Evolutionary conservation across 2,888 invertebrate genomes (phyloP), one percentile per base, ranked within the genome.

Genomic region (Cheilosia impressa): DNA sequence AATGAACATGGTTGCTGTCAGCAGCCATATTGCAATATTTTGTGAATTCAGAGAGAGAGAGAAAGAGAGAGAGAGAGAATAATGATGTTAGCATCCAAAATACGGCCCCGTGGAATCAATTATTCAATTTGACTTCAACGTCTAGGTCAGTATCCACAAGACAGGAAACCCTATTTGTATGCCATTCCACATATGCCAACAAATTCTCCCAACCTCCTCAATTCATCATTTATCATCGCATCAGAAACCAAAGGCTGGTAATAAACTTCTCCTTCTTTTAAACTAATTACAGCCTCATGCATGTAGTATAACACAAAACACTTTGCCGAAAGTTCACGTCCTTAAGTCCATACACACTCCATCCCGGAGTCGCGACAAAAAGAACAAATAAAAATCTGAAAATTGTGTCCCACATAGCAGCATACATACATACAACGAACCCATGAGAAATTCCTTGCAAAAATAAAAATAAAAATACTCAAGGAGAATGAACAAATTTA

Each of bases 401-500:
- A 76, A 75, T 66, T 76, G 15, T 85, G 80, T 63, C 80, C 66
- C 65, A 80, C 66, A 80, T 75, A 75, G 41, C 57, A 38, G 45
- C 58, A 60, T 19, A 41, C 53, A 55, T 55, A 73, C 78, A 68
- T 27, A 78, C 22, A 57, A 7, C 19, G n/a, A 50, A 17, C 19
- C 38, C 45, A 50, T 57, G 17, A 34, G 50, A 63, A 55, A 72
- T 65, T 77, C 31, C 22, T 34, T 34, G 22, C 6, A 17, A 69
- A 34, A 52, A 60, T 63, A 34, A 3, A 22, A 50, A 57, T 27
- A 19, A 55, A 22, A 27, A 68, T 62, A 55, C 66, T 79, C 62
- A 66, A 69, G 65, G 69, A 83, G 71, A 83, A 73, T 66, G 62
- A 84, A 76, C 80, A 76, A 76, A 80, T 76, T 72, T 80, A 76